Evolutionary conservation across 2,113 vertebrate species (phyloP).

Genomic region (Zosterops pallidus): DNA sequence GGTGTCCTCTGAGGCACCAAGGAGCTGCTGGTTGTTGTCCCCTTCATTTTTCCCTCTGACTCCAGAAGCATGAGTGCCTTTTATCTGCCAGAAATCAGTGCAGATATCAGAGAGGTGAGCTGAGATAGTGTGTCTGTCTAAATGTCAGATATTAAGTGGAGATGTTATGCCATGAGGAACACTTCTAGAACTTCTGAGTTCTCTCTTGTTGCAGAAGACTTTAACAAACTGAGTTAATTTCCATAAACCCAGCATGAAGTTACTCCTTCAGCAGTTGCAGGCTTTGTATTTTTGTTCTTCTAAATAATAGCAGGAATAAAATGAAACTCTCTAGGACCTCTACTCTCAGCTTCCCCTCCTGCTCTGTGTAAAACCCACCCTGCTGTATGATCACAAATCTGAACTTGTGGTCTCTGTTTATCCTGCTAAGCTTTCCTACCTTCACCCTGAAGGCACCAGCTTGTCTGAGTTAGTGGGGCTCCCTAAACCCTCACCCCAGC

Average conservation of each 20-base stretch:
- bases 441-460: too few species aligned
- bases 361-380: not conserved
- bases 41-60: not conserved
- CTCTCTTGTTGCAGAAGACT: not conserved
- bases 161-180: not conserved
- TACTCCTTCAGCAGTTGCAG: not conserved
- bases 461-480: not conserved
- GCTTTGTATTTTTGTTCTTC: not conserved
- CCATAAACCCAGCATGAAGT: not conserved
- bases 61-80: not conserved
- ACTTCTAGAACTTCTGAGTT: not conserved
- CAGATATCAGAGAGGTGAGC: not conserved
- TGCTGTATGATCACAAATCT: not conserved
- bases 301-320: not conserved
- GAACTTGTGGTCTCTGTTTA: not conserved
- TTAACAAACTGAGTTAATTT: not conserved
- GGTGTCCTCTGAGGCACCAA: accelerated
- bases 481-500: accelerated
- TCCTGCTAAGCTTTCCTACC: not conserved
- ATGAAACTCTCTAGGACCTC: not conserved
- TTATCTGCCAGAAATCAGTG: not conserved
- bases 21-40: not conserved
- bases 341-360: not conserved
- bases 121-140: not conserved
- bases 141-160: not conserved